These are phyloP conservation scores for Rhea pennata DNA, from an alignment of 2,113 vertebrate genomes.

Conservation along the genomic window DNA sequence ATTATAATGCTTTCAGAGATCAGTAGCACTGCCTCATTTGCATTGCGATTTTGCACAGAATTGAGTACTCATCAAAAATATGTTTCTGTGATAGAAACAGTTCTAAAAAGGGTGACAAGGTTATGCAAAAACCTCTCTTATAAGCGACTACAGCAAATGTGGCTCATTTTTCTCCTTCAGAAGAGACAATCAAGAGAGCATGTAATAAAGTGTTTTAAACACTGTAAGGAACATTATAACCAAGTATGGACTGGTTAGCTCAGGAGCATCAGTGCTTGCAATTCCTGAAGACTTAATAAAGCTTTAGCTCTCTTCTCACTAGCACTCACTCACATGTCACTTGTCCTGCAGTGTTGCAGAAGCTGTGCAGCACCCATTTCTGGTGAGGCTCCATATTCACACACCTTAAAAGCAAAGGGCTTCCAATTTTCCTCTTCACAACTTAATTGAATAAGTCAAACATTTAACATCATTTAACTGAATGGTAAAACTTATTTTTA, in stretches of 20 bases:
- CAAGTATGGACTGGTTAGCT: neutral
- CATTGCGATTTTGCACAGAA: neutral
- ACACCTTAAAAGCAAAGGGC: neutral
- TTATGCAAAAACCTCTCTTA: neutral
- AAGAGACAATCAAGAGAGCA: neutral
- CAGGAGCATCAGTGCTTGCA: neutral
- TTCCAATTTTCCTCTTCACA: neutral
- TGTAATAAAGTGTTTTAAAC: neutral
- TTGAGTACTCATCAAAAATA: neutral
- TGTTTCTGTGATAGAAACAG: neutral
- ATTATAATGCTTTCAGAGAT: neutral
- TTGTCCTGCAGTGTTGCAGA: neutral
- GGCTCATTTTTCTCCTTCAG: neutral
- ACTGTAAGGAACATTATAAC: neutral
- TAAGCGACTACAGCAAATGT: neutral
- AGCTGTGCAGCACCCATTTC: neutral
- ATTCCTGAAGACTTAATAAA: neutral
- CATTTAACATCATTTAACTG: neutral
- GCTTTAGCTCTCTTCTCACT: neutral
- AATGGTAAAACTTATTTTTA: neutral
- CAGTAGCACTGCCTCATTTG: neutral
- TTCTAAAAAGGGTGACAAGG: neutral
- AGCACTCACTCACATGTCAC: too few species aligned
- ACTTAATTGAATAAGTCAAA: neutral
- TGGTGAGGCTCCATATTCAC: neutral